Percentiles rank a stretch among this genome's conserved stretches.
Conservation (phyloP, 2,888 invertebrate species). For the Nemotelus pantherinus region DNA sequence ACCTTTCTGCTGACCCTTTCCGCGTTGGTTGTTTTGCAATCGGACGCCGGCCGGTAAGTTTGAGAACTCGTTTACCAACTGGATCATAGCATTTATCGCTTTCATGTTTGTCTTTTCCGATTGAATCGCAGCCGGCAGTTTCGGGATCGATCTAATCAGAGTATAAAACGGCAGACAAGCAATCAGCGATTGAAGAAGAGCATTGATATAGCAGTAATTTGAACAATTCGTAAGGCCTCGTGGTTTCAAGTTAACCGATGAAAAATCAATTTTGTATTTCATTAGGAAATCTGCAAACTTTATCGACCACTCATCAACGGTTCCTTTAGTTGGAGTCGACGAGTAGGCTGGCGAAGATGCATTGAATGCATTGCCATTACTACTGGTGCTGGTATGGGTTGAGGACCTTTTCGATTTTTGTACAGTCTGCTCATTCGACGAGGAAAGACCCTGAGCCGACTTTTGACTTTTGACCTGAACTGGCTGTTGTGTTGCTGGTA, state of each 20-base stretch:
- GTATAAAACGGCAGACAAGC: constrained; percentile 97
- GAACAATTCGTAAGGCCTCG: constrained; percentile 92
- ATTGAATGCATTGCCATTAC: constrained; percentile 25
- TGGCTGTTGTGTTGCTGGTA: constrained; percentile 65
- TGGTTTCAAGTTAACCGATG: constrained; percentile 82
- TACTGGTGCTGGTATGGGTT: constrained; percentile 34
- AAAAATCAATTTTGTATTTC: constrained; percentile 80
- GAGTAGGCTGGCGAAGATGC: background rate
- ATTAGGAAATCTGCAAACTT: constrained; percentile 77
- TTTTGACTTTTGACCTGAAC: constrained; percentile 64
- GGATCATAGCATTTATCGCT: constrained; percentile 87
- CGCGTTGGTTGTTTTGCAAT: constrained; percentile 64
- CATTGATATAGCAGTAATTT: constrained; percentile 97
- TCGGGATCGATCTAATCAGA: constrained; percentile 81
- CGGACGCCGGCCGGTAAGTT: constrained; percentile 70
- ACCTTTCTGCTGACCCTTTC: constrained; percentile 60
- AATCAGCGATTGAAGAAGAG: constrained; percentile 90
- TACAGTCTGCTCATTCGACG: constrained; percentile 22
- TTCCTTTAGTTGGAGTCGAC: constrained; percentile 5
- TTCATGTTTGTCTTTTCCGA: constrained; percentile 77
- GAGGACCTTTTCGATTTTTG: constrained; percentile 41
- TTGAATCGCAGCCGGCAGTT: constrained; percentile 68
- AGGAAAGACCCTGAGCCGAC: constrained; percentile 62
- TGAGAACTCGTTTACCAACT: constrained; percentile 82
- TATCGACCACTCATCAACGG: constrained; percentile 61